Evolutionary conservation across 2,888 invertebrate genomes (phyloP).

Genomic region (Cabera pusaria): DNA sequence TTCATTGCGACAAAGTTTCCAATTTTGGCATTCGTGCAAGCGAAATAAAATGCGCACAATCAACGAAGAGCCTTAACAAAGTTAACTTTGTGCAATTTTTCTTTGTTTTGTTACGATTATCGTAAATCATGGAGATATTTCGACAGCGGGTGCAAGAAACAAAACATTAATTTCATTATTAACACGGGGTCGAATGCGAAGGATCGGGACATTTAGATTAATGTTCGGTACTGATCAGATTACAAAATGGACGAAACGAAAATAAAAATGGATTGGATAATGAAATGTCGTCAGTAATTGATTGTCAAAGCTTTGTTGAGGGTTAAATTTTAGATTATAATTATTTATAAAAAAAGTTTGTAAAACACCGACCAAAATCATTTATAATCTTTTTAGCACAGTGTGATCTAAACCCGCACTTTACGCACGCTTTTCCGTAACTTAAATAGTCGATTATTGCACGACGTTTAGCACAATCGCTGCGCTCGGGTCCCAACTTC

Average conservation of each 20-base stretch:
- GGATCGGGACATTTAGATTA: slow-evolving; percentile 37
- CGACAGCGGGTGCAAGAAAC: slow-evolving; percentile 35
- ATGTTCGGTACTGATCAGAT: slow-evolving; percentile 53
- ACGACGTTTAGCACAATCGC: too few species aligned
- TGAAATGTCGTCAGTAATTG: slow-evolving; percentile 64
- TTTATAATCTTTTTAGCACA: too few species aligned
- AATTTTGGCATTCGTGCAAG: slow-evolving; percentile 26
- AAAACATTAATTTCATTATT: slow-evolving; percentile 51
- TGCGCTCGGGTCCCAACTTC: too few species aligned
- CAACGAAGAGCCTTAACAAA: slow-evolving; percentile 34
- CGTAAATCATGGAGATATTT: slow-evolving; percentile 48
- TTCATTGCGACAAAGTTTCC: slow-evolving; percentile 21
- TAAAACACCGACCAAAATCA: too few species aligned
- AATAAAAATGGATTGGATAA: slow-evolving; percentile 70
- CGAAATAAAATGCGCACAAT: slow-evolving; percentile 39
- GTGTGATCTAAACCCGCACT: too few species aligned
- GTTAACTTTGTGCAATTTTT: slow-evolving; percentile 35
- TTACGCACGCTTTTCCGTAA: too few species aligned
- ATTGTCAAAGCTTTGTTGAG: slow-evolving; percentile 77
- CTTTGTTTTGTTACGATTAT: slow-evolving; percentile 34
- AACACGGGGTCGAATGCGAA: slow-evolving; percentile 8
- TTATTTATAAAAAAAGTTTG: too few species aligned
- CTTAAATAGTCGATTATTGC: too few species aligned
- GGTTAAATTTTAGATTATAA: slow-evolving; percentile 77
- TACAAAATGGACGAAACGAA: slow-evolving; percentile 67